phyloP scores from a whole-genome alignment of 2,797 vertebrate species.

The Gephyroberyx darwinii region DNA sequence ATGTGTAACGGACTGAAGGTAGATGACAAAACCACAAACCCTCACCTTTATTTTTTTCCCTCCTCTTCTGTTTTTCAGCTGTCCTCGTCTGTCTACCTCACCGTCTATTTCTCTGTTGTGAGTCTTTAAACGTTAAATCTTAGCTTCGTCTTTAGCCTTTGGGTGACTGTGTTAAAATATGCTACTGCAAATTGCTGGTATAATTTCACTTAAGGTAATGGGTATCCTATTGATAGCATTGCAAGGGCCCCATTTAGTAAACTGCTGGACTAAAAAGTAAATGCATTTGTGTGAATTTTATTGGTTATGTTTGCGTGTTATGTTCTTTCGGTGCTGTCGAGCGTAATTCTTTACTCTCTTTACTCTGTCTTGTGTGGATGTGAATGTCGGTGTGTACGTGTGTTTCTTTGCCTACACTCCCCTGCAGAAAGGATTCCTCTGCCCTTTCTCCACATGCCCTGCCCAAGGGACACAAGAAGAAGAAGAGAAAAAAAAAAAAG shows the following conservation, averaged over 20 bases:
- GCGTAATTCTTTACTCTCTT: not conserved
- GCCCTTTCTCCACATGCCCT: constrained; percentile 40
- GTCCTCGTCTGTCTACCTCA: constrained; percentile 13
- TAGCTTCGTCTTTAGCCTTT: not conserved
- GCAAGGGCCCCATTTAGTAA: constrained; percentile 20
- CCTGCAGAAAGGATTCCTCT: constrained; percentile 47
- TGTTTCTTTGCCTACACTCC: not conserved
- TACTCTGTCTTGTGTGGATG: constrained; percentile 8
- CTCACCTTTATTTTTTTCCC: constrained; percentile 17
- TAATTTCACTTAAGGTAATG: too few relatives aligned
- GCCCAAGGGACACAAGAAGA: constrained; percentile 43
- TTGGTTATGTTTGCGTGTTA: constrained; percentile 1
- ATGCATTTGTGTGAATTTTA: not conserved
- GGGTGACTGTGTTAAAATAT: too few relatives aligned
- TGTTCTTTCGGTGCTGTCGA: constrained; percentile 12
- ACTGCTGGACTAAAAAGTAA: constrained; percentile 13
- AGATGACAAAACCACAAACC: constrained; percentile 37
- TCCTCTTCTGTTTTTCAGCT: constrained; percentile 39
- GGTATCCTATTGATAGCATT: too few relatives aligned
- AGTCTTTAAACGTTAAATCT: constrained; percentile 15
- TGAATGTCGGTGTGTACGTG: constrained; percentile 9
- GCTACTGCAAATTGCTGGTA: too few relatives aligned
- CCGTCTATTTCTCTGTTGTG: not conserved
- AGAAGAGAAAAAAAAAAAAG: constrained; percentile 25
- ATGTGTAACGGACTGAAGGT: constrained; percentile 1